Evolutionary conservation across 2,888 invertebrate genomes (phyloP).

Genomic region (Parelbella ahira): DNA sequence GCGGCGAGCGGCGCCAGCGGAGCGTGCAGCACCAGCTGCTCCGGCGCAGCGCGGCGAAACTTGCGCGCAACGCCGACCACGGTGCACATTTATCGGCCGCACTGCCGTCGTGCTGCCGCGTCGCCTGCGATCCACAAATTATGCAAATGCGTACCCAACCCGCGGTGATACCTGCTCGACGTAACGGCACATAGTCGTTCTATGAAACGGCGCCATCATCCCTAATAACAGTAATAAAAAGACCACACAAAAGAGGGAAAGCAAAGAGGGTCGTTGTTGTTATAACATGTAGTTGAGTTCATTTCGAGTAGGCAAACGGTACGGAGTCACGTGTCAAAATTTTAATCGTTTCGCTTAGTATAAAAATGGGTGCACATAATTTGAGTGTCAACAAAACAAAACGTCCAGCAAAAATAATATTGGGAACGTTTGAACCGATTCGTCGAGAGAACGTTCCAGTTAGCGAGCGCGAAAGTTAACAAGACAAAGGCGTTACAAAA

Average conservation of each 20-base stretch:
- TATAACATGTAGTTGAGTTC: constrained; percentile 18
- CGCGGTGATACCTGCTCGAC: constrained; percentile 33
- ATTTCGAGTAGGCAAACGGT: constrained; percentile 4
- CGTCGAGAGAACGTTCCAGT: constrained; percentile 58
- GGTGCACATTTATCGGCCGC: constrained; percentile 42
- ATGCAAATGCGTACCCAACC: constrained; percentile 35
- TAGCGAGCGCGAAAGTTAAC: constrained; percentile 64
- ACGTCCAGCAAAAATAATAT: constrained; percentile 36
- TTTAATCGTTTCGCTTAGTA: constrained; percentile 14
- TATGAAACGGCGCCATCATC: constrained; percentile 32
- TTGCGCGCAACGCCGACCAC: constrained; percentile 43
- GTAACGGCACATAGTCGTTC: constrained; percentile 32
- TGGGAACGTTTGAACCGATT: constrained; percentile 35
- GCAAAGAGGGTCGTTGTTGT: constrained; percentile 21
- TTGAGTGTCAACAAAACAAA: constrained; percentile 33
- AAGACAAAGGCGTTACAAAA: constrained; percentile 71
- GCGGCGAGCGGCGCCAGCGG: constrained; percentile 60
- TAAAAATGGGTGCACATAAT: constrained; percentile 25
- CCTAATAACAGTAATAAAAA: constrained; percentile 21
- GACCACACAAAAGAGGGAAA: constrained; percentile 25
- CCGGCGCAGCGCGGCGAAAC: constrained; percentile 62
- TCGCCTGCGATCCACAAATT: constrained; percentile 35
- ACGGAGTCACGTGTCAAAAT: constrained; percentile 11
- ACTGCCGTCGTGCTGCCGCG: constrained; percentile 36
- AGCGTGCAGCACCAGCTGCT: constrained; percentile 73